These are phyloP conservation scores for Noctua pronuba DNA, from an alignment of 2,888 invertebrate genomes.

Conservation along the genomic window DNA sequence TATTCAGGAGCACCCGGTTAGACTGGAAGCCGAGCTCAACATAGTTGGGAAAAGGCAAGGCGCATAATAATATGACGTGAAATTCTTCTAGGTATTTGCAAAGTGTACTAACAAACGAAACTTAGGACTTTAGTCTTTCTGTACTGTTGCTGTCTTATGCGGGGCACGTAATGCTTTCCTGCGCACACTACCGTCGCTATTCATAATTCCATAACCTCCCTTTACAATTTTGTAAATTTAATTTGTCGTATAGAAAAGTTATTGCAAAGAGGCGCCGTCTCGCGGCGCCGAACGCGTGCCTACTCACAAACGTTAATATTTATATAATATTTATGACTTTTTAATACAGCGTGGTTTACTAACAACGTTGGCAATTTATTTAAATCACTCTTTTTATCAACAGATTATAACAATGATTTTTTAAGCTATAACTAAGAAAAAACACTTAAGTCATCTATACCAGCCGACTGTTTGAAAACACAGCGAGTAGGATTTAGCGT, in stretches of 20 bases:
- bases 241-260: conserved; percentile 76
- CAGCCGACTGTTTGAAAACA: conserved; percentile 9
- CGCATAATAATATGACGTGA: neutral
- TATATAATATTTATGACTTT: conserved; percentile 38
- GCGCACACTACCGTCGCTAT: conserved; percentile 56
- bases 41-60: neutral
- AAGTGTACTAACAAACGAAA: conserved; percentile 1
- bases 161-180: conserved; percentile 36
- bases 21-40: neutral
- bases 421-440: conserved; percentile 12
- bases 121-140: neutral
- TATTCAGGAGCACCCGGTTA: neutral
- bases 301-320: conserved; percentile 59
- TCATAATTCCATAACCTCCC: conserved; percentile 48
- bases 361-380: conserved; percentile 33
- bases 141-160: conserved; percentile 16
- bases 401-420: conserved; percentile 2
- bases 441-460: neutral
- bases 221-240: conserved; percentile 54
- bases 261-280: conserved; percentile 72
- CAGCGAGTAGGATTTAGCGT: neutral
- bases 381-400: conserved; percentile 10
- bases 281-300: conserved; percentile 62
- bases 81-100: conserved; percentile 23
- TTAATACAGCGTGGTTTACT: conserved; percentile 45